A percentile compares a stretch with the other conserved stretches of the same genome.
Conservation (phyloP, 2,113 vertebrate genomes). For the Cyrtonyx montezumae region DNA sequence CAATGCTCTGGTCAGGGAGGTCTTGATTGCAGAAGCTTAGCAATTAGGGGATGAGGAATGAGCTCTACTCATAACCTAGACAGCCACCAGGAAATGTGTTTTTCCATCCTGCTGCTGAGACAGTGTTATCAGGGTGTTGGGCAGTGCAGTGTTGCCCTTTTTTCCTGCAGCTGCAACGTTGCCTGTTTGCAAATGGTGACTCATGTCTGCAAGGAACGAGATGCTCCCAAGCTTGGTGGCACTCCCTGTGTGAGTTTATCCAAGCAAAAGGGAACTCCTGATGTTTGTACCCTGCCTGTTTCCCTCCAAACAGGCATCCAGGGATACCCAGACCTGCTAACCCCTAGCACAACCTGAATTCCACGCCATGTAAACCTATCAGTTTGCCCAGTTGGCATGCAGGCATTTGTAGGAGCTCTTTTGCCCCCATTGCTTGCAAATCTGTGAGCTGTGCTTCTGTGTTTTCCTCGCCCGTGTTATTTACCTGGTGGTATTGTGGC, state of each 20-base stretch:
- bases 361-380: not conserved
- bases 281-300: not conserved
- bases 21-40: not conserved
- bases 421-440: not conserved
- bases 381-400: not conserved
- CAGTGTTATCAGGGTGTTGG: not conserved
- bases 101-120: not conserved
- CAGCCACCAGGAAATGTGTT: not conserved
- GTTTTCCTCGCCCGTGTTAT: not conserved
- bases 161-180: not conserved
- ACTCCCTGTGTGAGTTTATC: not conserved
- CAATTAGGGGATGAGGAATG: not conserved
- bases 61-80: not conserved
- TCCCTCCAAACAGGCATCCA: not conserved
- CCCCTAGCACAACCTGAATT: not conserved
- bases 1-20: not conserved
- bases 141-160: not conserved
- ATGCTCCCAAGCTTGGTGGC: not conserved
- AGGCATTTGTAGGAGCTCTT: too few relatives aligned
- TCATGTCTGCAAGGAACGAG: slow-evolving; percentile 28
- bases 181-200: not conserved
- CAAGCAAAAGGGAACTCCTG: not conserved
- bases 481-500: not conserved
- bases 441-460: not conserved
- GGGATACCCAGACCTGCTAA: not conserved